Percentiles rank a stretch among this genome's conserved stretches.
These are phyloP conservation scores for Lerista edwardsae DNA, from an alignment of 2,797 vertebrate genomes.

Conservation along the genomic window DNA sequence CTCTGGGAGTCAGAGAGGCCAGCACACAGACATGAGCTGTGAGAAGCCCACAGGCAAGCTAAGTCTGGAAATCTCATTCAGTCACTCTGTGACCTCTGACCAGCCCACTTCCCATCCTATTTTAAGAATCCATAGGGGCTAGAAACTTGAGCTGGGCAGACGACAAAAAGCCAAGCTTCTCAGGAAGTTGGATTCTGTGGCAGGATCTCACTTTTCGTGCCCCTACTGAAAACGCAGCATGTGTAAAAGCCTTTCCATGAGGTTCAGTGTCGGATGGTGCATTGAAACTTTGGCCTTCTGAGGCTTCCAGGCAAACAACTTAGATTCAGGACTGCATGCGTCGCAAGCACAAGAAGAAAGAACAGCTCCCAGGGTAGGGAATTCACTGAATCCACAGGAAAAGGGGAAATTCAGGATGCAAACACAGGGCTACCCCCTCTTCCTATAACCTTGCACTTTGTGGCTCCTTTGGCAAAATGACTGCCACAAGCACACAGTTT, in stretches of 20 bases:
- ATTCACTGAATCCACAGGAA: background rate
- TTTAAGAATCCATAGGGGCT: background rate
- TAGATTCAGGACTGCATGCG: background rate
- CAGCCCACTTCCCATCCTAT: background rate
- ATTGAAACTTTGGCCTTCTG: constrained; percentile 16
- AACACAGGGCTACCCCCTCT: constrained; percentile 30
- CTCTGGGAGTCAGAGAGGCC: too few species aligned
- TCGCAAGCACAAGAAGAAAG: background rate
- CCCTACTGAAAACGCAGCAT: background rate
- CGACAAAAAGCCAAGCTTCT: too few species aligned
- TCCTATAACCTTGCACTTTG: constrained; percentile 35
- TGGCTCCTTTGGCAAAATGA: constrained; percentile 25
- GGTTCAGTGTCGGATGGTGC: background rate
- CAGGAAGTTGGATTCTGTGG: background rate
- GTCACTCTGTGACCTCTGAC: background rate
- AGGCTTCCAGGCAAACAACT: background rate
- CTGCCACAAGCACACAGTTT: background rate
- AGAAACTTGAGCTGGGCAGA: background rate
- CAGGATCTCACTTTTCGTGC: too few species aligned
- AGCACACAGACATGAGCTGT: too few species aligned
- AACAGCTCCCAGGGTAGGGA: background rate
- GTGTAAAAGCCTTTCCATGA: background rate
- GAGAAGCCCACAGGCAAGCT: too few species aligned
- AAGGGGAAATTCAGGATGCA: constrained; percentile 33
- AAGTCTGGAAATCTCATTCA: background rate